Conservation (phyloP, 2,888 invertebrate genomes). For the Hylaea fasciaria region DNA sequence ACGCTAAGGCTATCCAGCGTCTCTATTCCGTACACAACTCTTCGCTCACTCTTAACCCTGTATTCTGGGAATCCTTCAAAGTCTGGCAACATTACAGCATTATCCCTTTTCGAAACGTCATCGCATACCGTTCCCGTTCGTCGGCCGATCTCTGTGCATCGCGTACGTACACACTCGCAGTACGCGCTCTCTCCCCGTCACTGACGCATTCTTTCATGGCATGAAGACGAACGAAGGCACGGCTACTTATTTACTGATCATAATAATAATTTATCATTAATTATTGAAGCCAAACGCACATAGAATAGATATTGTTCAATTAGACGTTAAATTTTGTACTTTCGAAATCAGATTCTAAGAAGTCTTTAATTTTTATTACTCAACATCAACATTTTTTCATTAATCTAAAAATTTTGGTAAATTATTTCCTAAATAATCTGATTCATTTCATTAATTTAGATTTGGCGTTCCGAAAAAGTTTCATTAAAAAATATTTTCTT, state of each 20-base stretch:
- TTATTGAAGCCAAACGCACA: slow-evolving; percentile 81
- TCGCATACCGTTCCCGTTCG: slow-evolving; percentile 49
- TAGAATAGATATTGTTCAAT: slow-evolving; percentile 78
- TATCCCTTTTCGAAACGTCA: slow-evolving; percentile 57
- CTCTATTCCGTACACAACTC: slow-evolving; percentile 53
- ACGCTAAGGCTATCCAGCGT: slow-evolving; percentile 65
- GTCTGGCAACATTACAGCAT: slow-evolving; percentile 49
- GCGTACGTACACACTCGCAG: no score
- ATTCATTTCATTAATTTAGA: slow-evolving; percentile 77
- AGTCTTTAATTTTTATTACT: slow-evolving; percentile 77
- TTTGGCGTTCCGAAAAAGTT: slow-evolving; percentile 84
- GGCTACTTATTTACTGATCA: slow-evolving; percentile 79
- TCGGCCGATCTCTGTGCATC: slow-evolving; percentile 41
- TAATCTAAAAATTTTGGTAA: slow-evolving; percentile 67
- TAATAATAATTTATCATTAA: slow-evolving; percentile 53
- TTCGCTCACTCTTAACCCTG: slow-evolving; percentile 72
- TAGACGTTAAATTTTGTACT: slow-evolving; percentile 83
- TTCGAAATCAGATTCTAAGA: slow-evolving; percentile 84
- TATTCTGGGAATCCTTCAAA: slow-evolving; percentile 62
- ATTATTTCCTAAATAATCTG: slow-evolving; percentile 82
- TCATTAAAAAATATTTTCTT: slow-evolving; percentile 84
- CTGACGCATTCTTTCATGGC: slow-evolving; percentile 56
- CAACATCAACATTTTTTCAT: slow-evolving; percentile 76
- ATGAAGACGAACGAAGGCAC: slow-evolving; percentile 83
- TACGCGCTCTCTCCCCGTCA: slow-evolving; percentile 44